phyloP scores from a whole-genome alignment of 2,797 vertebrate species.

The Eremophila alpestris region DNA sequence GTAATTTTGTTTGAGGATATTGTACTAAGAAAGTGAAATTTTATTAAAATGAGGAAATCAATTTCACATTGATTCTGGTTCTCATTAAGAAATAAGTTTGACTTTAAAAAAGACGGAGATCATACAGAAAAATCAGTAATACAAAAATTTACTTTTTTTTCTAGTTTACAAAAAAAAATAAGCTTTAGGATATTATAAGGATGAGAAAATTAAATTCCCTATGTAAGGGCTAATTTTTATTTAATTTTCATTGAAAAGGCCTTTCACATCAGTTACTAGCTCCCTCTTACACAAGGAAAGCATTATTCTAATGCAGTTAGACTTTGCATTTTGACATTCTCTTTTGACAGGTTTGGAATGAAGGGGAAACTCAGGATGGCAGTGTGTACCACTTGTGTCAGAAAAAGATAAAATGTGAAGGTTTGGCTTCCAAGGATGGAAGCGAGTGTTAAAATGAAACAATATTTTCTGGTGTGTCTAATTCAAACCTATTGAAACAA shows the following conservation, averaged over 20 bases:
- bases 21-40: neutral
- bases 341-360: neutral
- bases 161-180: neutral
- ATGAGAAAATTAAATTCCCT: neutral
- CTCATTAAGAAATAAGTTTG: neutral
- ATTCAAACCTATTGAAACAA: constrained; percentile 33
- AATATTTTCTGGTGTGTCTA: constrained; percentile 2
- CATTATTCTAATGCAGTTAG: neutral
- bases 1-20: neutral
- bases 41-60: neutral
- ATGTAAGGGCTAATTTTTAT: neutral
- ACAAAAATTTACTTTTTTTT: neutral
- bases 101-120: neutral
- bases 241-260: neutral
- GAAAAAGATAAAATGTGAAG: neutral
- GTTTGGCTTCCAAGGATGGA: neutral
- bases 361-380: neutral
- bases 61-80: neutral
- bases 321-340: neutral
- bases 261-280: neutral
- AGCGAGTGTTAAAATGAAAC: neutral
- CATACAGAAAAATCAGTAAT: neutral
- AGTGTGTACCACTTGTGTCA: neutral
- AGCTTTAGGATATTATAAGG: neutral
- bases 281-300: neutral